Evolutionary conservation across 2,113 vertebrate genomes (phyloP).

Genomic region (Silurus asotus): DNA sequence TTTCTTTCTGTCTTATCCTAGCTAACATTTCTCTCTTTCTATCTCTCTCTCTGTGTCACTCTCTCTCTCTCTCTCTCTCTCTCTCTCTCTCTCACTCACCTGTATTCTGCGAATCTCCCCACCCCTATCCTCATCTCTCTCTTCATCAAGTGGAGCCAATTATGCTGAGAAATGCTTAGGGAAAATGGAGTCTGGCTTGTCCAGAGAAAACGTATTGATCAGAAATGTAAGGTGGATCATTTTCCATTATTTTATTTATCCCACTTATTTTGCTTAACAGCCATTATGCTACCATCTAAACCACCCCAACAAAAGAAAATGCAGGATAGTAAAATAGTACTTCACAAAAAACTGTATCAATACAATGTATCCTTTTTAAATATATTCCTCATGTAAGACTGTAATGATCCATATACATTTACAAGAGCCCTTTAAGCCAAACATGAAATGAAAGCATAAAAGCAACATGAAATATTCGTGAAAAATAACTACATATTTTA

Average conservation of each 20-base stretch:
- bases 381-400: not conserved
- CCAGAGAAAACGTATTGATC: slow-evolving; percentile 54
- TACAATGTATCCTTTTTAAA: not conserved
- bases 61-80: not conserved
- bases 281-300: not conserved
- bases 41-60: slow-evolving; percentile 2
- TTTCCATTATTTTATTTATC: slow-evolving; percentile 44
- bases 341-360: not conserved
- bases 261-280: slow-evolving; percentile 3
- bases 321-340: slow-evolving; percentile 15
- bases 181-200: slow-evolving; percentile 37
- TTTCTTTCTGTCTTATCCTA: not conserved
- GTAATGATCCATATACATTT: not conserved
- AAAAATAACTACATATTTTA: slow-evolving; percentile 2
- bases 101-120: not conserved
- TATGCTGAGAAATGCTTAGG: slow-evolving; percentile 44
- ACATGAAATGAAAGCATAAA: not conserved
- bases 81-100: not conserved
- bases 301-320: not conserved
- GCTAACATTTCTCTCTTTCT: not conserved
- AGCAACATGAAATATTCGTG: not conserved
- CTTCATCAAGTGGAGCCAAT: slow-evolving; percentile 54
- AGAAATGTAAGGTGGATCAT: slow-evolving; percentile 34
- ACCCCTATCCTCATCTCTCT: slow-evolving; percentile 16
- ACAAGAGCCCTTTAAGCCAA: not conserved